Evolutionary conservation across 2,888 invertebrate species (phyloP), one percentile per base, ranked within the genome.

Genomic region (Molorchus minor): DNA sequence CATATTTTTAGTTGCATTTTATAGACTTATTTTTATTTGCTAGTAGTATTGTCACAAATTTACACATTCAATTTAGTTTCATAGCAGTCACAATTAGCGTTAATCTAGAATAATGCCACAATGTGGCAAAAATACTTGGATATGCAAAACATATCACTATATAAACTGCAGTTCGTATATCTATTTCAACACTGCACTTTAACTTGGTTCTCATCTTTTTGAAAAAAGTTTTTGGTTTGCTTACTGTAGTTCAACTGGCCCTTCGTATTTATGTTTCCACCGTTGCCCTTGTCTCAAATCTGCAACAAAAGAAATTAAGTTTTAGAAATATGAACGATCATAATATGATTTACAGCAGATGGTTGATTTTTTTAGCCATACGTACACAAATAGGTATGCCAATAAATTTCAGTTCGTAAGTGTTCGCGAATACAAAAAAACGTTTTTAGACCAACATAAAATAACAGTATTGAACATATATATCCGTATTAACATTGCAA

Each of bases 31-130:
- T 56, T 45, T 69, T 65, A 64, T 64, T 58, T 67, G 63, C 72
- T 73, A 72, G 65, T 64, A 67, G 74, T 74, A 74, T 74, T 74
- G 74, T 74, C 74, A 74, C 73, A 73, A 71, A 73, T 73, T 69
- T 74, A 73, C 71, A 74, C 74, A 71, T 67, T 60, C 61, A 70
- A 67, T 67, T 67, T 66, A 44, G 58, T 38, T 60, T 54, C 57
- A 64, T 63, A 70, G 70, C 73, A 70, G 69, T 71, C 73, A 71
- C 71, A 67, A 65, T 56, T 65, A 67, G 63, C 64, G 58, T 64
- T 54, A 64, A 66, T 65, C 57, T 64, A 64, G 59, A 52, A 64
- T 46, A 17, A 51, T 57, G 54, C 56, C 58, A 54, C 33, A 20
- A 54, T 7, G 10, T 47, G 58, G 64, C 54, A 43, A 35, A 56